Conservation (phyloP, 2,888 invertebrate genomes). For the Chalcosyrphus nemorum region DNA sequence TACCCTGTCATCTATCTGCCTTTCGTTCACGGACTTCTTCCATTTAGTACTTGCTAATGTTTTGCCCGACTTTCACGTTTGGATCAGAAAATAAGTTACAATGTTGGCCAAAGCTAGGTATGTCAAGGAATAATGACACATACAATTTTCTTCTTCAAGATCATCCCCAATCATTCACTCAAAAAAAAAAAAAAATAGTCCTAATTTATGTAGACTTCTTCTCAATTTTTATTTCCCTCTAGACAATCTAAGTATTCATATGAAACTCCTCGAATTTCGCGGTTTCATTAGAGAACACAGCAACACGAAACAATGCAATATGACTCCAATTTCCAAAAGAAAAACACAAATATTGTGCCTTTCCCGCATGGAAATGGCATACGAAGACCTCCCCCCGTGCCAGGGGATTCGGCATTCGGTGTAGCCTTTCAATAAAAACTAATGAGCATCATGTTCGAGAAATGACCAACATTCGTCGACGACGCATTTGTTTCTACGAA, state of each 20-base stretch:
- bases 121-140: no score
- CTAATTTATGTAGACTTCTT: background rate
- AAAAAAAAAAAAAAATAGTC: background rate
- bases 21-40: no score
- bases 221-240: constrained; percentile 29
- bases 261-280: constrained; percentile 53
- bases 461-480: constrained; percentile 61
- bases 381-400: constrained; percentile 22
- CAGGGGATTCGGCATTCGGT: constrained; percentile 49
- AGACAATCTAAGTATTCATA: constrained; percentile 7
- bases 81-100: no score
- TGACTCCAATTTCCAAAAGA: constrained; percentile 40
- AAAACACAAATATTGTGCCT: constrained; percentile 69
- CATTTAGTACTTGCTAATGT: no score
- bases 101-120: no score
- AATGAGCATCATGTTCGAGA: constrained; percentile 70
- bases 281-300: constrained; percentile 61
- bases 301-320: constrained; percentile 64
- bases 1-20: no score
- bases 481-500: constrained; percentile 54
- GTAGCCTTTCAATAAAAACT: constrained; percentile 69
- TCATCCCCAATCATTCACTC: no score
- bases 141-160: no score
- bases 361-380: constrained; percentile 52
- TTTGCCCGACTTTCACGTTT: no score